Base-by-base conservation (phyloP, 1,140 invertebrate species). In the Himalopsyche phryganea region DNA sequence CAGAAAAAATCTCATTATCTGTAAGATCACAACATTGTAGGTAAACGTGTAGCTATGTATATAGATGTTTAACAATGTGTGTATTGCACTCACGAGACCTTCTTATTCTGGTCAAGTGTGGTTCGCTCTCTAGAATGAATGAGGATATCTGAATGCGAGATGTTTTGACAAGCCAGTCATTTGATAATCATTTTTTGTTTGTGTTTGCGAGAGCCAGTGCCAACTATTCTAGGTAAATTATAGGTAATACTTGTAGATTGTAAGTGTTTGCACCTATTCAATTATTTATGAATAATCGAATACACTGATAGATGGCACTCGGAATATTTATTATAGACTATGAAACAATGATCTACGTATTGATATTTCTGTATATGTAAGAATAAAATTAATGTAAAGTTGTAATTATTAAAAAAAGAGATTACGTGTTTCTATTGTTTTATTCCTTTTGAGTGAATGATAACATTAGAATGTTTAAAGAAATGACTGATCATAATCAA, bases 401-500 rank as follows among this genome's bases (percentile, higher is more conserved):
- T 60, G 62, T 64, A 64, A 60, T 64, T 60, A 64, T 48, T 50
- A 53, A 50, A 48, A 45, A 64, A 50, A 52, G 53, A 60, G 41
- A 57, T 57, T 28, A 32, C 48, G 49, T 63, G 51, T 54, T 58
- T 59, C 23, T 40, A 47, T 23, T 63, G 38, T 32, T 49, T 55
- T 59, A 19, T 35, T 44, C 47, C 32, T 46, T 56, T 47, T 47
- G 58, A 35, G 35, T 44, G 58, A 60, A 60, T 60, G 57, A 38
- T 53, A 52, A 28, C 44, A 52, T 63, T 56, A 64, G 62, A 50
- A 53, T 58, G 58, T 44, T 61, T 61, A 58, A 54, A 56, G 56
- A 71, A 77, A 77, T 75, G 76, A 78, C 76, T 78, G 76, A 78
- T 77, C 76, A 62, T 76, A 72, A 77, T 77, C 58, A 56, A 60